These are phyloP conservation scores for Acrossocheilus wenchowensis DNA, from an alignment of 2,797 vertebrate genomes.

Conservation along the genomic window DNA sequence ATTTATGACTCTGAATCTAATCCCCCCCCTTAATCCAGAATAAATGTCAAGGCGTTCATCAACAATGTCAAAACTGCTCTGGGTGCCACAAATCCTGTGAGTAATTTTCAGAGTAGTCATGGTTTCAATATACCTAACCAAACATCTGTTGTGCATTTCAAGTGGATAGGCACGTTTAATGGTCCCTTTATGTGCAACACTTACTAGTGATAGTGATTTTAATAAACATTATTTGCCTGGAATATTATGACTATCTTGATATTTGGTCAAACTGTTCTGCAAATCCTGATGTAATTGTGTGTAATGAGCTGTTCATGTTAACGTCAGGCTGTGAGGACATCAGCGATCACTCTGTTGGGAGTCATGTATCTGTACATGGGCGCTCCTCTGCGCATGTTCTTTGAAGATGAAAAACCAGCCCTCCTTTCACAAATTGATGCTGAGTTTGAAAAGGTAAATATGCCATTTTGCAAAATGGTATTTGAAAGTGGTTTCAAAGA, in stretches of 20 bases:
- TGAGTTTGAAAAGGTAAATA: constrained; percentile 91
- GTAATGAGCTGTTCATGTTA: constrained; percentile 10
- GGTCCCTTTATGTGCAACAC: not conserved
- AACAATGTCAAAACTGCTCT: constrained; percentile 97
- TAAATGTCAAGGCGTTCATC: constrained; percentile 97
- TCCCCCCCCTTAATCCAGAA: constrained; percentile 70
- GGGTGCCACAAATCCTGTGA: constrained; percentile 94
- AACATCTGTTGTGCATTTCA: constrained; percentile 19
- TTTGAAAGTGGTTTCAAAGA: not conserved
- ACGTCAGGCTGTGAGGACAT: constrained; percentile 87
- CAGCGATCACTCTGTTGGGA: constrained; percentile 91
- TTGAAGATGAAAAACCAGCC: constrained; percentile 97
- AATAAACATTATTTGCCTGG: constrained; percentile 13
- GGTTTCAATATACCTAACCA: not conserved
- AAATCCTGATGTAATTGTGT: not conserved
- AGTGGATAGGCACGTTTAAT: constrained; percentile 11
- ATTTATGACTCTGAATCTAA: constrained; percentile 17
- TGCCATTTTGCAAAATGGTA: not conserved
- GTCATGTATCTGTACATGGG: constrained; percentile 98
- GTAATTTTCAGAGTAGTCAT: constrained; percentile 60
- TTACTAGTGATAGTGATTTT: not conserved
- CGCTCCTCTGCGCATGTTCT: constrained; percentile 93
- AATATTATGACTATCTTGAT: not conserved
- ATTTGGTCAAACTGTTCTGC: not conserved
- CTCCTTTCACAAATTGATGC: constrained; percentile 94